Evolutionary conservation across 2,113 vertebrate genomes (phyloP), one percentile per base, ranked within the genome.

Genomic region (Trogon melanurus): DNA sequence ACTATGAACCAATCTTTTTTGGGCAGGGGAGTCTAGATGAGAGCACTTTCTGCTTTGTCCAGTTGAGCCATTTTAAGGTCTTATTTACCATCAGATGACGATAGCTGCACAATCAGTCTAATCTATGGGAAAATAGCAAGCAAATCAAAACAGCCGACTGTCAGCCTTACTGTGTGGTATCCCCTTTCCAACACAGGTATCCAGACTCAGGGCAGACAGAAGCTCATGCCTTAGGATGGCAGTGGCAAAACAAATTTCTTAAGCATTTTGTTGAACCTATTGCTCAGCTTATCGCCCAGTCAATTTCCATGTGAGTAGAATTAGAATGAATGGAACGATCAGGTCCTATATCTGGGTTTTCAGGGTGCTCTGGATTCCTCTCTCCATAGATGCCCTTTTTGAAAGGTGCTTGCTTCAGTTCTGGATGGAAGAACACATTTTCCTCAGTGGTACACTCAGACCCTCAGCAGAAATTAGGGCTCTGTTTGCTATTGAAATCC

Each of bases 81-180:
- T 48, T 48, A n/a, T 41, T 45, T 4, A 4, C 6, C 4, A 41
- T 34, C n/a, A 60, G 25, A 53, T 16, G 65, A 22, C 10, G 7
- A 6, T 51, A 44, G 16, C 19, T 71, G 29, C 34, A 47, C 16
- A 47, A 15, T 67, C 67, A 67, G 25, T 65, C 51, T 53, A 78
- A 41, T 66, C 26, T 17, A 45, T 11, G 62, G 57, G 11, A 66
- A 91, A 66, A 66, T 1, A 62, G 3, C 16, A 45, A 45, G 15
- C 22, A 62, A 34, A 71, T 58, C 32, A 54, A 30, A 4, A 72
- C 53, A 58, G 15, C 34, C 30, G 53, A 7, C 18, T 51, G 48
- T 58, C 36, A 53, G 29, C 20, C 6, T 74, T 51, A 12, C 11
- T 38, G 10, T 0, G 0, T 41, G 20, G 23, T 32, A 25, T 56